Conservation (phyloP, 2,113 vertebrate genomes). For the Pachycephala philippinensis region DNA sequence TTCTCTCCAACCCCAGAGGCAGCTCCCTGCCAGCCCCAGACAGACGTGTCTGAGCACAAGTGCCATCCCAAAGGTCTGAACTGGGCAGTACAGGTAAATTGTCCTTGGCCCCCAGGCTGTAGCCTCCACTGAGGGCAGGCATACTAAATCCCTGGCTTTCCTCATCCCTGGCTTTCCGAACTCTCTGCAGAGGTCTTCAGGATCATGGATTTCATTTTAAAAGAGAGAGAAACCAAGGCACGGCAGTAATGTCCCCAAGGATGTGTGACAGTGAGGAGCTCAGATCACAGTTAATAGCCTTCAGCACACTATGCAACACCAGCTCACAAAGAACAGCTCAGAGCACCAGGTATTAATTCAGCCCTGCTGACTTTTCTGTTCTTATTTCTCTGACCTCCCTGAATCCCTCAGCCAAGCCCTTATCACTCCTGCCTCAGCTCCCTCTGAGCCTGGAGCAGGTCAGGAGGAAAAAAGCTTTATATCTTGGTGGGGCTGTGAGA, state of each 20-base stretch:
- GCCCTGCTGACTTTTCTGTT: neutral
- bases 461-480: neutral
- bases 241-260: fast-evolving
- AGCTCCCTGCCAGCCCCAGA: neutral
- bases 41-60: neutral
- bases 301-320: neutral
- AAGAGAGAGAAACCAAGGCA: neutral
- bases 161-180: neutral
- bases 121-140: neutral
- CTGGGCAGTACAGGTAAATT: neutral
- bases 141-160: neutral
- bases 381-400: neutral
- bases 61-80: neutral
- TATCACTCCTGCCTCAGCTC: neutral
- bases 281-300: neutral
- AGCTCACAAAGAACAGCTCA: neutral
- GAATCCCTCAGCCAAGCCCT: neutral
- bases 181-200: neutral
- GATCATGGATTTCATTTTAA: neutral
- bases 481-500: neutral
- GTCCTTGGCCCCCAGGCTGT: neutral
- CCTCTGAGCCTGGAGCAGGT: neutral
- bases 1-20: neutral
- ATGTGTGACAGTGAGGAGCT: neutral
- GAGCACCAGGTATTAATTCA: neutral